Evolutionary conservation across 2,113 vertebrate species (phyloP), one percentile per base, ranked within the genome.

Genomic region (Archilochus colubris): DNA sequence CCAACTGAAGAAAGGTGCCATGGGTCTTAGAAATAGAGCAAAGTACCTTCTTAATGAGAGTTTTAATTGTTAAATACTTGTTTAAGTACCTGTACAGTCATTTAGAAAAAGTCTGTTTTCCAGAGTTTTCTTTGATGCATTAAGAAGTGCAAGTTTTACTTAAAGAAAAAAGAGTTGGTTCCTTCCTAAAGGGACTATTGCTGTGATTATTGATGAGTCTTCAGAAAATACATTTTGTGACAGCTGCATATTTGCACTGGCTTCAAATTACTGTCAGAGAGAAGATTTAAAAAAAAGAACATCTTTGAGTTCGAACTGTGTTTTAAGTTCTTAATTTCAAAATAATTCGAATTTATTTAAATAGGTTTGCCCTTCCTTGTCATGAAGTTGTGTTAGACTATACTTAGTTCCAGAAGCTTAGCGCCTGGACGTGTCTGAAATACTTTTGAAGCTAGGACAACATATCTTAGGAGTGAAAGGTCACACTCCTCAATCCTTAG

Each of bases 251-350:
- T 94, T 94, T 96, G 63, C 48, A 90, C 51, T 83, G 72, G 55
- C 55, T 82, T 96, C 28, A 94, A 70, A 89, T 94, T 88, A 73
- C 36, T 82, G 85, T 50, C 73, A 87, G 64, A 94, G 94, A 85
- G 70, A 21, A 83, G 23, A 13, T 68, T 82, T 91, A 70, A 87
- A 20, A 11, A 66, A 68, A 89, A 72, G 48, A 83, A 33, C 69
- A 25, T 82, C 81, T 94, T 69, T 81, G 20, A 91, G 76, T 78
- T 89, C 6, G 79, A 80, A n/a, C 38, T 61, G 40, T 81, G 55
- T 94, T 94, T 89, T 61, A 64, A 82, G n/a, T 88, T 91, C 69
- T 28, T 87, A 33, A 61, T 73, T 94, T 93, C 24, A 84, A 91
- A 33, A 94, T 86, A 1, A 5, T 87, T 4, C 6, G 17, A 80